These are phyloP conservation scores for Anthophora plumipes DNA, from an alignment of 2,888 invertebrate genomes.

Conservation along the genomic window DNA sequence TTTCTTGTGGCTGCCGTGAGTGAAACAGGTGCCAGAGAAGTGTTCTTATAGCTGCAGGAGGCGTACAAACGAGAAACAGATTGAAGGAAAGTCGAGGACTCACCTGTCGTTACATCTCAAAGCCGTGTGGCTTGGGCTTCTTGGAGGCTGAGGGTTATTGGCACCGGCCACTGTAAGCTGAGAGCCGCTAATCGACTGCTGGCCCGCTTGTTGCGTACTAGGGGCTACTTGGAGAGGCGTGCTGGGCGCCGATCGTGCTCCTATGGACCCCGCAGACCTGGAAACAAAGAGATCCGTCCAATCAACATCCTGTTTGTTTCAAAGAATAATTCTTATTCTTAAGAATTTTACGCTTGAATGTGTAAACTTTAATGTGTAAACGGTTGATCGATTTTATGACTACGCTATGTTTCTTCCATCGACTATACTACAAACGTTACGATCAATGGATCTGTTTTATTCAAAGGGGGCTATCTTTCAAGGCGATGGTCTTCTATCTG, in stretches of 20 bases:
- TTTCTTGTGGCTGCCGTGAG: no score
- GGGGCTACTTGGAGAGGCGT: constrained; percentile 86
- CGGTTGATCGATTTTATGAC: no score
- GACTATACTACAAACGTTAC: no score
- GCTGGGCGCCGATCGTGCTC: constrained; percentile 89
- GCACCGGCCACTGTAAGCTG: constrained; percentile 76
- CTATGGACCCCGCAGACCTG: constrained; percentile 87
- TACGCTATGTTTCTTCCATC: no score
- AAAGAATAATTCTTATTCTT: background rate
- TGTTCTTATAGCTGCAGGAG: background rate
- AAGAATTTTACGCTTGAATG: background rate
- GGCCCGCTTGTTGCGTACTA: constrained; percentile 78
- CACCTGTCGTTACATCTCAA: constrained; percentile 82
- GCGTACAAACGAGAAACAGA: constrained; percentile 10
- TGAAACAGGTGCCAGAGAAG: no score
- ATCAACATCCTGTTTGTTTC: background rate
- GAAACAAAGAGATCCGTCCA: constrained; percentile 7
- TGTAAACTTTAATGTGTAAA: background rate
- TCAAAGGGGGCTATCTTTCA: no score
- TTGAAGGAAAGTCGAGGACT: constrained; percentile 28
- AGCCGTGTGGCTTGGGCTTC: constrained; percentile 83
- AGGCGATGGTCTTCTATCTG: no score
- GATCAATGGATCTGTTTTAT: no score
- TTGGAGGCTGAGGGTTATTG: constrained; percentile 76
- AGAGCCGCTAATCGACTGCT: constrained; percentile 75